Evolutionary conservation across 2,797 vertebrate species (phyloP).

Genomic region (Xerus rutilus): DNA sequence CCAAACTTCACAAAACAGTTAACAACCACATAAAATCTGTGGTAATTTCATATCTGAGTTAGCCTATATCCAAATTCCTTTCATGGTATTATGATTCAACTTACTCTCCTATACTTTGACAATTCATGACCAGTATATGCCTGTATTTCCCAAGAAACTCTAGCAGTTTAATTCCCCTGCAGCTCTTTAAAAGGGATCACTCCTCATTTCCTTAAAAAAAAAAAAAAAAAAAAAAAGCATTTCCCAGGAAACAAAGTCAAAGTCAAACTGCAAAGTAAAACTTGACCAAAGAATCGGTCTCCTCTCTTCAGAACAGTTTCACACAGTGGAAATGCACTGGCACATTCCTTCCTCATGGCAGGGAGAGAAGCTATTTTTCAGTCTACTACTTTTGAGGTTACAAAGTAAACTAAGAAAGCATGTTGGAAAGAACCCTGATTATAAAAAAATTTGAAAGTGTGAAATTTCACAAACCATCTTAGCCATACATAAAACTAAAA

Average conservation of each 20-base stretch:
- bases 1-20: slow-evolving; percentile 49
- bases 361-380: slow-evolving; percentile 27
- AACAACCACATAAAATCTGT: background rate
- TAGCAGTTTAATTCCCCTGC: slow-evolving; percentile 23
- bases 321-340: background rate
- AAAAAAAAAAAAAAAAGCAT: slow-evolving; percentile 64
- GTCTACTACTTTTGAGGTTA: background rate
- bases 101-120: background rate
- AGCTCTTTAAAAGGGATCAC: slow-evolving; percentile 14
- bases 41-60: background rate
- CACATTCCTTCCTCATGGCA: background rate
- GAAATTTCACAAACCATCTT: slow-evolving; percentile 44
- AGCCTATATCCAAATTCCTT: slow-evolving; percentile 31
- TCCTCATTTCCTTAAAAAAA: background rate
- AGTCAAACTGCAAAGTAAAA: slow-evolving; percentile 62
- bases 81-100: background rate
- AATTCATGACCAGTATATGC: background rate
- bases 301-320: slow-evolving; percentile 37
- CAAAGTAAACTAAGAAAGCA: slow-evolving; percentile 51
- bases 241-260: background rate
- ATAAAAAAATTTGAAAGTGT: slow-evolving; percentile 28
- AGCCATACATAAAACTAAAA: slow-evolving; percentile 2
- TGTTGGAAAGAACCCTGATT: background rate
- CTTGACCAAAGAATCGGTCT: background rate
- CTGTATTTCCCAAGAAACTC: background rate